phyloP scores from a whole-genome alignment of 2,113 vertebrate genomes.

The Dipodomys merriami region DNA sequence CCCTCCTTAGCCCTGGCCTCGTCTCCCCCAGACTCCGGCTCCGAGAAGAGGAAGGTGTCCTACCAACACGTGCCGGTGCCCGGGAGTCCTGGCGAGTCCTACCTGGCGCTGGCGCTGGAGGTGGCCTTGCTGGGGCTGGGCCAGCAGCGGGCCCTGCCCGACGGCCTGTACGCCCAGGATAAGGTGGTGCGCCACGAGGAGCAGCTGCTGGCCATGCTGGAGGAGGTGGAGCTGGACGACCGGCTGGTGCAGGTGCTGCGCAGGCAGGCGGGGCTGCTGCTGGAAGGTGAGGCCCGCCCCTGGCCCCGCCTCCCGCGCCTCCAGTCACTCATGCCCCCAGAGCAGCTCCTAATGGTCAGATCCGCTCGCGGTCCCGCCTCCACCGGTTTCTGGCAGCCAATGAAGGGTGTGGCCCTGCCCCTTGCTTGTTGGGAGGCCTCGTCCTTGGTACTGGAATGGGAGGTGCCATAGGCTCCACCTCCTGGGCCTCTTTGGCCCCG shows the following conservation, averaged over 20 bases:
- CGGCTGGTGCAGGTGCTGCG: slow-evolving; percentile 83
- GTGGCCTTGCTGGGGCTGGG: slow-evolving; percentile 84
- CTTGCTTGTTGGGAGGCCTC: too few species aligned
- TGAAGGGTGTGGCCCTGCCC: background rate
- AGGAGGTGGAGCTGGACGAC: slow-evolving; percentile 83
- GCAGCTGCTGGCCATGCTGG: slow-evolving; percentile 83
- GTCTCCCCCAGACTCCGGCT: slow-evolving; percentile 64
- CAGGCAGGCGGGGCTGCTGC: slow-evolving; percentile 80
- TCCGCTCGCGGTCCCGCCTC: too few species aligned
- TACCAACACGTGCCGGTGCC: slow-evolving; percentile 82
- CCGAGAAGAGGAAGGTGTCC: slow-evolving; percentile 80
- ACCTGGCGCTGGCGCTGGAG: slow-evolving; percentile 82
- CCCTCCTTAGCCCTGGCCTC: background rate
- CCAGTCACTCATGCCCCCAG: background rate
- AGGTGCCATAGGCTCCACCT: accelerated
- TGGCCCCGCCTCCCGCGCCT: background rate
- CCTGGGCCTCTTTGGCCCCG: background rate
- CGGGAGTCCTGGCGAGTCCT: slow-evolving; percentile 81
- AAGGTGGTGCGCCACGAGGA: slow-evolving; percentile 86
- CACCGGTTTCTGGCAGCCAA: slow-evolving; percentile 37
- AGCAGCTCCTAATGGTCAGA: slow-evolving; percentile 32
- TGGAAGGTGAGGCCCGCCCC: slow-evolving; percentile 80
- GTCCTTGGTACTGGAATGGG: background rate
- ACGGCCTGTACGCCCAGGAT: slow-evolving; percentile 86
- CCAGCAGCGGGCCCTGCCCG: slow-evolving; percentile 85